Evolutionary conservation across 2,113 vertebrate genomes (phyloP).

Genomic region (Emydura subglobosa): DNA sequence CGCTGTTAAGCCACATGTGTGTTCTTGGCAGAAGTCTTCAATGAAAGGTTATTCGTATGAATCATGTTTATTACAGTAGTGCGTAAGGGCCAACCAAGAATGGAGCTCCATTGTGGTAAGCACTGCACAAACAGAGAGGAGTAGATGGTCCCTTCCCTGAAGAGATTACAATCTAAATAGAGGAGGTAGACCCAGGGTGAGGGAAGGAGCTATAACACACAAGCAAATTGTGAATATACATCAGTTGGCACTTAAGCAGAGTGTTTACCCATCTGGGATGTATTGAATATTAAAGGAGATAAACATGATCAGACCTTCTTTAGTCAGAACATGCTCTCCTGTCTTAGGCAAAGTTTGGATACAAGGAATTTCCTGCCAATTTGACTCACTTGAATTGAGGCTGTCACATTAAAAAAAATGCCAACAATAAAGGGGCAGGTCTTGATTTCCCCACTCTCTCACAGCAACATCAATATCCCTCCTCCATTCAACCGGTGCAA

Average conservation of each 20-base stretch:
- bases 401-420: not conserved
- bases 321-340: not conserved
- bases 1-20: not conserved
- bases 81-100: not conserved
- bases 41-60: not conserved
- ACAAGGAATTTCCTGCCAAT: not conserved
- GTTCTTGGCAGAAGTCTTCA: not conserved
- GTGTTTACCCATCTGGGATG: not conserved
- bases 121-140: no score
- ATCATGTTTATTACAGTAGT: not conserved
- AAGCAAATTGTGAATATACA: not conserved
- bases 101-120: not conserved
- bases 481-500: not conserved
- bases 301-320: not conserved
- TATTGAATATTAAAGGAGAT: not conserved
- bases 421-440: not conserved
- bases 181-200: no score
- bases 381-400: not conserved
- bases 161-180: no score
- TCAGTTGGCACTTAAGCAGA: not conserved
- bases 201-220: no score
- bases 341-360: not conserved
- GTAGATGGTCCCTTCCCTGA: no score
- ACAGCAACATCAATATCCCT: not conserved
- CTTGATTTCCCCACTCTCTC: not conserved